Evolutionary conservation across 64 coral and sea anemone species (phyloP), one percentile per base, ranked within the genome.

Genomic region (Montipora efflorescens): DNA sequence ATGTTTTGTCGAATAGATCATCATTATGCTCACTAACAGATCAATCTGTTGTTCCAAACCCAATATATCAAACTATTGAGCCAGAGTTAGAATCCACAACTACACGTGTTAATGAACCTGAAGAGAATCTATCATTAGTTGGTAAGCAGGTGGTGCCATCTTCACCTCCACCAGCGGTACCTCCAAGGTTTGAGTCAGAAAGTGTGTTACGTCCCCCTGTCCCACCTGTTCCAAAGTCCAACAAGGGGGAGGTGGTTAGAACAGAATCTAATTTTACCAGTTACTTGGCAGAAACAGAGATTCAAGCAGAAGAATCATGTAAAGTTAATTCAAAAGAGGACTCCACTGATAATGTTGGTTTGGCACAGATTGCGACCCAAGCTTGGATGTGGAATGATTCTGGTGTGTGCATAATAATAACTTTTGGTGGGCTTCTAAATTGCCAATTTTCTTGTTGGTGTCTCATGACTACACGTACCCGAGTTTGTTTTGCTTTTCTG

Each of bases 371-470:
- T 48, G 66, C 16, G 22, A 50, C 46, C 50, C 62, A 86, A 14
- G 84, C 82, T 43, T 89, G 93, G 77, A 73, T 95, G 14, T 95
- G 93, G 93, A 95, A 90, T 71, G 93, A 90, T 46, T 90, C 88
- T 71, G 93, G 93, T 95, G 47, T 90, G 67, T 77, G 11, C 16
- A 59, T 19, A 2, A 10, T 36, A 36, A 36, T 36, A 36, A 36
- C 36, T 36, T 36, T 36, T 36, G 36, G 36, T 36, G 36, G 36
- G 36, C 36, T 36, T 36, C 36, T 36, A 36, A 36, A 36, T 36
- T 36, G 2, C 36, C 36, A 36, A 36, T 36, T 36, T 36, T 36
- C 36, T 36, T 36, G 36, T 36, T 36, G 36, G 36, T 36, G 36
- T 28, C 28, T 28, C 28, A 28, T 28, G 28, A 28, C 28, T 28